Evolutionary conservation across 2,888 invertebrate species (phyloP), one percentile per base, ranked within the genome.

Genomic region (Brenthis ino): DNA sequence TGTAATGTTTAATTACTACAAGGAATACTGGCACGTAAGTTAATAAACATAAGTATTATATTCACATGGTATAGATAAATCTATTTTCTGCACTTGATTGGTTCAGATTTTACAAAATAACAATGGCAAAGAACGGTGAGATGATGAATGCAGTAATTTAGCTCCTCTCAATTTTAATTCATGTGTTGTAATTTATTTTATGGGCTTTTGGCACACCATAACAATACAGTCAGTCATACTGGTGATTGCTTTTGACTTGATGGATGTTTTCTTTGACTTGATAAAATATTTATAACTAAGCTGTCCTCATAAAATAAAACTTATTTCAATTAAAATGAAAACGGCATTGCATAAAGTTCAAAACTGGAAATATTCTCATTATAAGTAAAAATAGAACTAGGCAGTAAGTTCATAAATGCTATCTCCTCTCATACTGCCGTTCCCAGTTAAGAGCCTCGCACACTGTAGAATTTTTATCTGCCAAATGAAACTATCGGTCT

Each of bases 131-230:
- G 33, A 57, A 28, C 8, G 6, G 48, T 47, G 43, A 58, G 43
- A 60, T 54, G 65, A 58, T 66, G 58, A 48, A 66, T 66, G 58
- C 60, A 60, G 60, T 50, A 60, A 60, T 60, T 60, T 50, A 60
- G 50, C 60, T 60, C 33, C 33, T 60, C 50, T 63, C 43, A 54
- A 63, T 63, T 51, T 63, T 54, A 63, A 63, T 63, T 63, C 54
- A 51, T 20, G 20, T 63, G 63, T 53, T 14, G 63, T 63, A 63
- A 63, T 54, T 63, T 63, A 63, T 63, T 63, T 63, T 63, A 63
- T 63, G 63, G 63, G 63, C 63, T 53, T 63, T 63, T 63, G 63
- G 63, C 63, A 63, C 53, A 53, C 53, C 33, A 63, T 63, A 53
- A 63, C 53, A 63, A 63, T 63, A 54, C 37, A 63, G 53, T 63